Evolutionary conservation across 2,888 invertebrate genomes (phyloP), one percentile per base, ranked within the genome.

Genomic region (Busseola fusca): DNA sequence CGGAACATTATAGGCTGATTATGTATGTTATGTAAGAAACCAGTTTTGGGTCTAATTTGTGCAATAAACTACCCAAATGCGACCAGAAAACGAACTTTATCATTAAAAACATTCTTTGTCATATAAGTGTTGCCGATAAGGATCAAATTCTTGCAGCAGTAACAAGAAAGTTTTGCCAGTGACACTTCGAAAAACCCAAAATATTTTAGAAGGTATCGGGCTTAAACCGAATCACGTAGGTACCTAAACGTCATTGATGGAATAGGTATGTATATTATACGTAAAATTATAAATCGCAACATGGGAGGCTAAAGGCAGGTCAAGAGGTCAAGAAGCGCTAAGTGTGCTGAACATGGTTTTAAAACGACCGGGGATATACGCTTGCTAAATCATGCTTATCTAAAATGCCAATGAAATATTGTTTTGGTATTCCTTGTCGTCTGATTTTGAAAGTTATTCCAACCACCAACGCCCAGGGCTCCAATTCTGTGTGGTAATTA

Each of bases 231-330:
- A 62, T 66, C 42, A 66, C 65, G 45, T 69, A 62, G 14, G 42
- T 34, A n/a, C 14, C 1, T 21, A n/a, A 42, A 52, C 69, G 80
- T 71, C 80, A 80, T 71, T 80, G 80, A 77, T 64, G 59, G 59
- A 80, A 66, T n/a, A n/a, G n/a, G n/a, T 69, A 66, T 30, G n/a
- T 54, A 58, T 71, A 69, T 74, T 71, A 67, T 74, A 67, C 52
- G 5, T 59, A 62, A 62, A 65, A 68, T 69, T 67, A 64, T 67
- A 67, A 74, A 71, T 65, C 45, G 64, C 67, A 25, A 27, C 65
- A 62, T 62, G 54, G 59, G 70, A 79, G 64, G 76, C 62, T 73
- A 56, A 76, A 48, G 21, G 12, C 50, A 77, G 77, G 80, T 74
- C 74, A 66, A 37, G 54, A 65, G 80, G 66, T 67, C 70, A 69